Percentiles rank a stretch among this genome's conserved stretches.
phyloP scores from a whole-genome alignment of 2,888 invertebrate species.

The Rhimphoctona megacephalus region DNA sequence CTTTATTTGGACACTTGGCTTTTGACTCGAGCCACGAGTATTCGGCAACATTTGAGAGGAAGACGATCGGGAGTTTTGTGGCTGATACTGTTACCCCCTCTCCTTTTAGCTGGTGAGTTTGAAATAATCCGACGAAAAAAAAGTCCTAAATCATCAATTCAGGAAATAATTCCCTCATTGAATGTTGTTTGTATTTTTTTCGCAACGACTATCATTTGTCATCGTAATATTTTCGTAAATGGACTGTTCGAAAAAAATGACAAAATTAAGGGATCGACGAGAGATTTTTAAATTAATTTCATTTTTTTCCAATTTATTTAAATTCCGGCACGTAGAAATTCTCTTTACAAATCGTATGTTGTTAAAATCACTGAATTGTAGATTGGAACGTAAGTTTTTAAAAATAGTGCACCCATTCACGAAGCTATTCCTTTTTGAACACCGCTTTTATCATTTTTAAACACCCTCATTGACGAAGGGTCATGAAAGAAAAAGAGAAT shows the following conservation, averaged over 20 bases:
- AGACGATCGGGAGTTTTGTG: conserved; percentile 78
- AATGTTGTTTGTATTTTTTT: neutral
- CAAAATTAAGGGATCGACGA: neutral
- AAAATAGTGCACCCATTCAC: neutral
- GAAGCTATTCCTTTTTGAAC: neutral
- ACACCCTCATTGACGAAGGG: neutral
- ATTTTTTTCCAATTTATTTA: neutral
- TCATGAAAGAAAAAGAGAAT: neutral
- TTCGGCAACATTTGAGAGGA: conserved; percentile 73
- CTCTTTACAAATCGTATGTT: neutral
- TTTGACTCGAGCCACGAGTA: conserved; percentile 76
- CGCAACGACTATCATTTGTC: conserved; percentile 4
- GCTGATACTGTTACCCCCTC: conserved; percentile 86
- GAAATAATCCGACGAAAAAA: neutral
- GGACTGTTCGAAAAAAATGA: neutral
- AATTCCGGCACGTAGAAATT: neutral
- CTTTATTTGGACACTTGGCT: conserved; percentile 82
- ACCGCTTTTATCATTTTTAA: neutral
- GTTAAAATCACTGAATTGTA: no score
- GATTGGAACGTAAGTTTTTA: no score
- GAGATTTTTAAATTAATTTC: neutral
- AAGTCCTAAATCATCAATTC: neutral
- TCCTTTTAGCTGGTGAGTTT: conserved; percentile 87
- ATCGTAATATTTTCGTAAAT: neutral
- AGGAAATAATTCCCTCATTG: neutral